phyloP scores from a whole-genome alignment of 1,140 invertebrate genomes.

The Drosophila chauvacae region DNA sequence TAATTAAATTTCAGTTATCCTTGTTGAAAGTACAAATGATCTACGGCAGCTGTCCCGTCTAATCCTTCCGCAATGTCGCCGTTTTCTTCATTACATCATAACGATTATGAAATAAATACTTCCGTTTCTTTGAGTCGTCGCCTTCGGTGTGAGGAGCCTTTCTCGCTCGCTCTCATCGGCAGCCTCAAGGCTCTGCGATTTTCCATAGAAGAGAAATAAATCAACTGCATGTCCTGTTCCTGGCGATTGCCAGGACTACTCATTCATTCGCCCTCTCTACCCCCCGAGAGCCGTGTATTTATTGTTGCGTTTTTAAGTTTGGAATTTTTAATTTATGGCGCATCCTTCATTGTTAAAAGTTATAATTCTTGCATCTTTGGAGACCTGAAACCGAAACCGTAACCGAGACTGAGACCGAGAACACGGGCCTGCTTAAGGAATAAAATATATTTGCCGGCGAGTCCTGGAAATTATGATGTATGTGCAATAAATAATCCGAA shows the following conservation, averaged over 20 bases:
- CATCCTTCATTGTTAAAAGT: constrained; percentile 79
- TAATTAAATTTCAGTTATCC: background rate
- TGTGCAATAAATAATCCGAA: constrained; percentile 83
- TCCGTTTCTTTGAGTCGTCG: constrained; percentile 61
- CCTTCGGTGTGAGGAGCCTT: constrained; percentile 23
- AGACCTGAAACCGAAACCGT: constrained; percentile 8
- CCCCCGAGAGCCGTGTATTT: constrained; percentile 59
- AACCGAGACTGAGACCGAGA: constrained; percentile 1
- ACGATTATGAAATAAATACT: constrained; percentile 82
- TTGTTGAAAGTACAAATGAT: constrained; percentile 15
- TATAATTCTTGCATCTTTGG: constrained; percentile 68
- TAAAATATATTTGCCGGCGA: constrained; percentile 64
- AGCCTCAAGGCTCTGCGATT: constrained; percentile 35
- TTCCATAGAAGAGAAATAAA: constrained; percentile 71
- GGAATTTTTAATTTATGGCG: constrained; percentile 81
- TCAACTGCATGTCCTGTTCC: constrained; percentile 77
- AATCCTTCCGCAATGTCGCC: constrained; percentile 18
- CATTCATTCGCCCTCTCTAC: constrained; percentile 25
- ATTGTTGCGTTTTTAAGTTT: constrained; percentile 82
- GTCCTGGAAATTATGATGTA: constrained; percentile 80
- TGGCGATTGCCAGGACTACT: constrained; percentile 43
- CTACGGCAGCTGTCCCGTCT: background rate
- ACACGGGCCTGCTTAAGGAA: constrained; percentile 57
- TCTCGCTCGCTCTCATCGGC: constrained; percentile 2
- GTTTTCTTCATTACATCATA: constrained; percentile 71